Conservation (phyloP, 2,113 vertebrate species). For the Pedetes capensis region DNA sequence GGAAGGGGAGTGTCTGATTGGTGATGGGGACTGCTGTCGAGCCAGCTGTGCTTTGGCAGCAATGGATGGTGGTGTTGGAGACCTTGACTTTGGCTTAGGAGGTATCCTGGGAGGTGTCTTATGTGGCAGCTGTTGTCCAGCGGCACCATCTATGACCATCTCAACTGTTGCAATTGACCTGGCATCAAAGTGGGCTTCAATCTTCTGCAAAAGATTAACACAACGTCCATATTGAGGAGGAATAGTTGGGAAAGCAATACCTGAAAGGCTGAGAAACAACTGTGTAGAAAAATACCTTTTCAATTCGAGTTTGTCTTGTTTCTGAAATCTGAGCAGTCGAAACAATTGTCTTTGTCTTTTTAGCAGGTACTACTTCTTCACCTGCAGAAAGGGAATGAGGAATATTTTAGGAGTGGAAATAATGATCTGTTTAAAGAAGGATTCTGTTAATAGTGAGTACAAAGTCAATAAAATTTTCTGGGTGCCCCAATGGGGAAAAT, state of each 20-base stretch:
- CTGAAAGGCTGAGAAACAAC: neutral
- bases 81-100: conserved; percentile 93
- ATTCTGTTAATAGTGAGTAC: neutral
- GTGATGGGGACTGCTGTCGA: conserved; percentile 96
- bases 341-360: conserved; percentile 96
- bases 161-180: conserved; percentile 90
- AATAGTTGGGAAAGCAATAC: neutral
- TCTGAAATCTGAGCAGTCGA: conserved; percentile 95
- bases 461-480: conserved; percentile 48
- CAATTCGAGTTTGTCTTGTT: conserved; percentile 90
- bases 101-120: conserved; percentile 96
- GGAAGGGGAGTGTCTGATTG: conserved; percentile 95
- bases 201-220: conserved; percentile 83
- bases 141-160: conserved; percentile 89
- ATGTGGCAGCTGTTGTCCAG: conserved; percentile 91
- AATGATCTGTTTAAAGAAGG: conserved; percentile 20
- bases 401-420: neutral
- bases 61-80: conserved; percentile 89
- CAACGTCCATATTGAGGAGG: neutral
- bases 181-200: conserved; percentile 93
- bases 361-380: conserved; percentile 95
- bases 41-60: conserved; percentile 88
- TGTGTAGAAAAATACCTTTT: conserved; percentile 87
- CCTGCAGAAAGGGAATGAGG: conserved; percentile 81
- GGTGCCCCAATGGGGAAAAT: neutral